Conservation (phyloP, 2,888 invertebrate genomes). For the Disparrhopalites patrizii region DNA sequence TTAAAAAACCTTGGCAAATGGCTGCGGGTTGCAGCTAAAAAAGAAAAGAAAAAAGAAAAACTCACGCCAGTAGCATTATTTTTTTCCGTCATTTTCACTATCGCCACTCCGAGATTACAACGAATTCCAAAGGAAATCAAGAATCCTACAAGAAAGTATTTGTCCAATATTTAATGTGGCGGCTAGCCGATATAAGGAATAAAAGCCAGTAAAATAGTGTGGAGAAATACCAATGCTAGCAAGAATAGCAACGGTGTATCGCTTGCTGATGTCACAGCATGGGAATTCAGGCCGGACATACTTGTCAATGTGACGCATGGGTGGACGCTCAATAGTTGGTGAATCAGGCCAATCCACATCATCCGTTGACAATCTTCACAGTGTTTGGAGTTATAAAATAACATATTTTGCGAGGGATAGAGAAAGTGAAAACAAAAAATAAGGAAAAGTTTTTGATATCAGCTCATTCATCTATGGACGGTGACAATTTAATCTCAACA, state of each 20-base stretch:
- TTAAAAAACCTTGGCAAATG: too few species aligned
- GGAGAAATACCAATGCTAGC: conserved; percentile 66
- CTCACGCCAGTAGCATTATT: conserved; percentile 49
- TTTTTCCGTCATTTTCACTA: conserved; percentile 65
- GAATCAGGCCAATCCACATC: conserved; percentile 45
- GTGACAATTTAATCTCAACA: too few species aligned
- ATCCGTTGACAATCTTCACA: conserved; percentile 16
- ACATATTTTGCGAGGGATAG: too few species aligned
- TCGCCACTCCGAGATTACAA: conserved; percentile 98
- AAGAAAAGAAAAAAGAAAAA: neutral
- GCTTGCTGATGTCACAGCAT: conserved; percentile 67
- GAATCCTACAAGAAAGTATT: conserved; percentile 65
- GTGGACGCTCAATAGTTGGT: conserved; percentile 64
- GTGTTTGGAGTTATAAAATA: neutral
- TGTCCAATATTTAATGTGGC: too few species aligned
- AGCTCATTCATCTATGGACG: too few species aligned
- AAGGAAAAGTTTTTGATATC: too few species aligned
- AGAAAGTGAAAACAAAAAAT: too few species aligned
- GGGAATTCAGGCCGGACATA: conserved; percentile 82
- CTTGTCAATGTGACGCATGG: conserved; percentile 79
- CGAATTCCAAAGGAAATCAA: conserved; percentile 96
- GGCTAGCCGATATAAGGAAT: neutral
- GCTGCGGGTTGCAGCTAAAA: too few species aligned
- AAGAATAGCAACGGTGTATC: conserved; percentile 80
- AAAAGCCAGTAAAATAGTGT: neutral